Percentiles rank a stretch among this genome's conserved stretches.
These are phyloP conservation scores for Arbacia lixula DNA, from an alignment of 53 echinoderm and acorn worm species.

Conservation along the genomic window DNA sequence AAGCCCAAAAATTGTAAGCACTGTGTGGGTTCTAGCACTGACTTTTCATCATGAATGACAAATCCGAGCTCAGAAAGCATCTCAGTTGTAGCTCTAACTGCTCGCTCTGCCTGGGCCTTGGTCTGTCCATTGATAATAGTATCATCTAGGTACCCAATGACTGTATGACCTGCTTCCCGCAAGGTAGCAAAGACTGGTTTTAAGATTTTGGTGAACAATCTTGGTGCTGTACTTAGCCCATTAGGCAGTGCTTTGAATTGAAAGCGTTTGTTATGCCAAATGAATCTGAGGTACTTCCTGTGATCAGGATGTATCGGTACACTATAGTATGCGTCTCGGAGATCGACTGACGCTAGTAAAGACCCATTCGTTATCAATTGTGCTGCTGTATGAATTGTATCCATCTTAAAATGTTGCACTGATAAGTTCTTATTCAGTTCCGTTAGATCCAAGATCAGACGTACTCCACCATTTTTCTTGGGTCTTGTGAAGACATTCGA, in stretches of 20 bases:
- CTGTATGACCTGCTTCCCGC: slow-evolving; percentile 27
- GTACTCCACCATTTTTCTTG: slow-evolving; percentile 67
- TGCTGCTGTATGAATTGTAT: slow-evolving; percentile 60
- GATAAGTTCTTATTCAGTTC: slow-evolving; percentile 56
- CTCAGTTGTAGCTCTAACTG: slow-evolving; percentile 21
- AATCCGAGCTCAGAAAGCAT: slow-evolving; percentile 48
- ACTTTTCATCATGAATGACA: slow-evolving; percentile 55
- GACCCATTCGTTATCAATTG: slow-evolving; percentile 17
- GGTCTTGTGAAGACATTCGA: slow-evolving; percentile 70
- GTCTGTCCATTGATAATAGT: slow-evolving; percentile 43
- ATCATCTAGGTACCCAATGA: slow-evolving; percentile 54
- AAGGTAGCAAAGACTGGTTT: slow-evolving; percentile 40
- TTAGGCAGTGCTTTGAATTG: slow-evolving; percentile 60
- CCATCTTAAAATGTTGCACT: too few species aligned
- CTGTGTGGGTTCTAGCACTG: background rate
- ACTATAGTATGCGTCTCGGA: slow-evolving; percentile 76
- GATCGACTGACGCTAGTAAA: slow-evolving; percentile 68
- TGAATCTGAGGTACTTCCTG: slow-evolving; percentile 64
- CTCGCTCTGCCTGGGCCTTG: background rate
- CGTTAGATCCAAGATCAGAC: slow-evolving; percentile 55
- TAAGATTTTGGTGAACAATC: slow-evolving; percentile 66
- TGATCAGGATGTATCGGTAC: slow-evolving; percentile 54
- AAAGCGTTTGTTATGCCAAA: slow-evolving; percentile 53
- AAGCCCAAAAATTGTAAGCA: slow-evolving; percentile 61
- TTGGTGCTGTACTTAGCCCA: slow-evolving; percentile 65